Evolutionary conservation across 1,140 invertebrate genomes (phyloP), one percentile per base, ranked within the genome.

Genomic region (Megathymus violae): DNA sequence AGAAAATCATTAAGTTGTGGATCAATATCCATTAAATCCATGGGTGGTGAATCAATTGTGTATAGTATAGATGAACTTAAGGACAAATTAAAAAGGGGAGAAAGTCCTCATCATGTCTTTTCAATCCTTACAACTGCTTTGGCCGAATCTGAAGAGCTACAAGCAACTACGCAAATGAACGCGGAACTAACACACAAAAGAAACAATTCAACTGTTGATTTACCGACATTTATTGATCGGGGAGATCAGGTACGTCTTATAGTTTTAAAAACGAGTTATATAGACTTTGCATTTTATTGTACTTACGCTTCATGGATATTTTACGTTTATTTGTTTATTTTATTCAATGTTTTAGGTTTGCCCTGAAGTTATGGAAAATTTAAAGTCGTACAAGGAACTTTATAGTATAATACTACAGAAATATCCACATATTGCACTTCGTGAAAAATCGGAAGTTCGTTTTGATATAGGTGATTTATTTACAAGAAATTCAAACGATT

Each of bases 241-340:
- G 80, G 80, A 40, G 88, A 90, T 73, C 75, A 80, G 75, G 87
- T 88, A 80, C n/a, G n/a, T n/a, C n/a, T n/a, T n/a, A n/a, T n/a
- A 51, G 56, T 51, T 14, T 36, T 36, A 36, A 4, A 11, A 31
- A 31, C 27, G 7, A 31, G 7, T 46, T 36, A 48, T 40, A n/a
- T n/a, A n/a, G n/a, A n/a, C n/a, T n/a, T n/a, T n/a, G n/a, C n/a
- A n/a, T n/a, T n/a, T n/a, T n/a, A n/a, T n/a, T n/a, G n/a, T n/a
- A n/a, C n/a, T n/a, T n/a, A n/a, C n/a, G n/a, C n/a, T n/a, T n/a
- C n/a, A n/a, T n/a, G n/a, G n/a, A n/a, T n/a, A n/a, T n/a, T n/a
- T n/a, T n/a, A n/a, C n/a, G n/a, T 14, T 19, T 48, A 48, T 38
- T 46, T 52, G 34, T 40, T 6, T 64, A 44, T 9, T 44, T 22